Conservation (phyloP, 2,888 invertebrate genomes). For the Callyntrura sp. region DNA sequence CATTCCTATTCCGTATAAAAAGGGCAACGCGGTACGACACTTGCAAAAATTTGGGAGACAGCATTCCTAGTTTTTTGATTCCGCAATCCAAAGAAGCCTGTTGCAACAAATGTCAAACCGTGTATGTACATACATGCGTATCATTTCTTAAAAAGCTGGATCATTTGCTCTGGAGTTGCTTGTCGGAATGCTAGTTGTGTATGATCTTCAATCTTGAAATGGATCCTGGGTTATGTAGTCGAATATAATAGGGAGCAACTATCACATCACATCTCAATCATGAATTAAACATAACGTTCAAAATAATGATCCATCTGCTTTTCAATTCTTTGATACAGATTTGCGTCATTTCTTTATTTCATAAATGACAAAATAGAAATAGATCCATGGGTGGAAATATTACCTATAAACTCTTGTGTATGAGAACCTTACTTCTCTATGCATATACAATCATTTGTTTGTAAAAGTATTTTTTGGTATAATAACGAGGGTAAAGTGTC, state of each 20-base stretch:
- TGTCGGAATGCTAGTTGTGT: background rate
- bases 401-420: background rate
- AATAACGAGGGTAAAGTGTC: too few species aligned
- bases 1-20: background rate
- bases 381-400: background rate
- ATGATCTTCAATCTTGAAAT: constrained; percentile 33
- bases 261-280: constrained; percentile 27
- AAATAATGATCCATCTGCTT: constrained; percentile 7
- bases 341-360: background rate
- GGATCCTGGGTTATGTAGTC: background rate
- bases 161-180: constrained; percentile 4
- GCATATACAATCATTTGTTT: too few species aligned
- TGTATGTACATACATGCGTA: background rate
- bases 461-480: too few species aligned
- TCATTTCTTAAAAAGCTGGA: constrained; percentile 6
- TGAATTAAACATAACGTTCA: constrained; percentile 32
- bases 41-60: constrained; percentile 37
- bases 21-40: background rate
- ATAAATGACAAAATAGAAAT: background rate
- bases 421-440: background rate
- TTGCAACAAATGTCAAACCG: constrained; percentile 37
- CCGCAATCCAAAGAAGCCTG: constrained; percentile 1
- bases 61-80: constrained; percentile 13
- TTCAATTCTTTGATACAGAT: background rate
- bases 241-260: constrained; percentile 24